Conservation (phyloP, 2,888 invertebrate genomes). For the Bibio marci region DNA sequence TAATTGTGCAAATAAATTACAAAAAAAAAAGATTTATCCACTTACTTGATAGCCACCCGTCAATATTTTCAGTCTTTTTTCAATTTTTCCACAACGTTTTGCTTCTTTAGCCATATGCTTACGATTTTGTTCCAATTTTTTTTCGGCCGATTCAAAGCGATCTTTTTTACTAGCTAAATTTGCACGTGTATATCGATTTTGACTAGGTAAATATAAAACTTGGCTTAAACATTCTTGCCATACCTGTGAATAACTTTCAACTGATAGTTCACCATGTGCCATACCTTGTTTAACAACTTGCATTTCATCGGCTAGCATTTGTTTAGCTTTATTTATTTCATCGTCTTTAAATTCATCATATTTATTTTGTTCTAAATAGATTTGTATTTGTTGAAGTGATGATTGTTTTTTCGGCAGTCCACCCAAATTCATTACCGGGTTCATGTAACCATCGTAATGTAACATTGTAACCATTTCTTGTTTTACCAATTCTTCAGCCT, state of each 20-base stretch:
- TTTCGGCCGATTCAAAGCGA: slow-evolving; percentile 81
- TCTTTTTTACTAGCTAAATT: slow-evolving; percentile 94
- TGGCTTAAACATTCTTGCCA: slow-evolving; percentile 95
- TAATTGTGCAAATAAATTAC: no score
- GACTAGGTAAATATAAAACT: slow-evolving; percentile 79
- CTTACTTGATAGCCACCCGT: slow-evolving; percentile 68
- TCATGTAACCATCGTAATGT: slow-evolving; percentile 71
- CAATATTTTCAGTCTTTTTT: slow-evolving; percentile 91
- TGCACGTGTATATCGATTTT: slow-evolving; percentile 84
- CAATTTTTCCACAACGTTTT: slow-evolving; percentile 91
- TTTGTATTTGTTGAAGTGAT: slow-evolving; percentile 41
- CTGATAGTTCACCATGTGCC: slow-evolving; percentile 85
- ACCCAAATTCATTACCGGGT: slow-evolving; percentile 35
- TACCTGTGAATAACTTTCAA: slow-evolving; percentile 85
- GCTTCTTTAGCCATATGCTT: slow-evolving; percentile 94
- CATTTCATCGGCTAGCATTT: slow-evolving; percentile 65
- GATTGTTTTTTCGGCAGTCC: slow-evolving; percentile 20
- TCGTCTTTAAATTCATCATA: slow-evolving; percentile 54
- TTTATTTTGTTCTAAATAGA: slow-evolving; percentile 73
- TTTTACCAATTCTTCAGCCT: slow-evolving; percentile 91
- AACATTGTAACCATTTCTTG: slow-evolving; percentile 93
- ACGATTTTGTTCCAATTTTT: slow-evolving; percentile 80
- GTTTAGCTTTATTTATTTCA: slow-evolving; percentile 47
- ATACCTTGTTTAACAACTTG: slow-evolving; percentile 79
- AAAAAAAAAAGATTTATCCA: not conserved